Evolutionary conservation across 2,113 vertebrate species (phyloP), one percentile per base, ranked within the genome.

Genomic region (Tragelaphus buxtoni): DNA sequence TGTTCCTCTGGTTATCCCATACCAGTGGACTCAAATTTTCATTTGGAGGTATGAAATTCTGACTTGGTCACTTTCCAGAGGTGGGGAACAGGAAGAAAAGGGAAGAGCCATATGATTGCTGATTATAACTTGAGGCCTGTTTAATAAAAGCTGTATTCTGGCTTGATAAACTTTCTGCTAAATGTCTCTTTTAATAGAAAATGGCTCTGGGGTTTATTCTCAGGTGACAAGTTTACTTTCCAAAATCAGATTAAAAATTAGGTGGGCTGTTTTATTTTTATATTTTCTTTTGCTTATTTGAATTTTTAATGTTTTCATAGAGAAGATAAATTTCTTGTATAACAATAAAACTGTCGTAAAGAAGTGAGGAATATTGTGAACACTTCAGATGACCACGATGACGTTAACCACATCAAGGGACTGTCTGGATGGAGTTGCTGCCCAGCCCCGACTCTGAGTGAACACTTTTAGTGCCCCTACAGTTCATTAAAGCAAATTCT

Each of bases 231-330:
- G 35, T 91, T 95, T 76, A 61, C 14, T 85, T 91, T 95, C 56
- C 58, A 86, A 93, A 94, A 93, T 91, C 81, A 89, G 51, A 76
- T 91, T 51, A 60, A 14, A 93, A 89, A 83, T 95, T 49, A 53
- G 28, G 26, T 89, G n/a, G 49, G 14, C 82, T 85, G 47, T 96
- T 90, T 87, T n/a, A 60, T 55, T 91, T 97, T 92, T 76, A 80
- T 49, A 91, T 97, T 94, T 76, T 35, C 20, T 85, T 91, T 86
- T 74, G 55, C 18, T 77, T 91, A 42, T 45, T 92, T 88, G 86
- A 69, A 89, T 82, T 80, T 53, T 94, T 24, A 86, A 30, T 1
- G 28, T 92, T 93, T 61, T 63, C 30, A 22, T 8, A 20, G 82
- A 96, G 53, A 86, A 91, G 39, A 90, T 39, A 13, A 79, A 86